Base-by-base conservation (phyloP, 2,888 invertebrate genomes). In the Boloria euphrosyne region DNA sequence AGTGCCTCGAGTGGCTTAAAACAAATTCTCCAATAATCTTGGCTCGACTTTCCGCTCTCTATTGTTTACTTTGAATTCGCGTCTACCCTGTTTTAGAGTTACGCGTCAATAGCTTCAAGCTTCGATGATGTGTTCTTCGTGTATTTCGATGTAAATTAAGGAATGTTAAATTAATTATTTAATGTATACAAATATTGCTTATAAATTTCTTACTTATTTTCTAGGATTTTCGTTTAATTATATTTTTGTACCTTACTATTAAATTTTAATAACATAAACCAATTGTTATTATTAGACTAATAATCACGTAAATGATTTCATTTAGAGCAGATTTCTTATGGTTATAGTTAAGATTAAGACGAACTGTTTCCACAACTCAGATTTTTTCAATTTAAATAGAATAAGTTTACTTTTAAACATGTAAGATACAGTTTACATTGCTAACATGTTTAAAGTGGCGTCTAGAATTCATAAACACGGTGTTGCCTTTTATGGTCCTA, bases 1-100 rank as follows among this genome's bases (percentile, higher is more conserved):
- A 85, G 80, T 77, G 82, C 82, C 84, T 88, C 84, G 83, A 92
- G 89, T 90, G 87, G 85, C 87, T 91, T 89, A 87, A 89, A 90
- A 91, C 90, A 91, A 92, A 92, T 91, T 91, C 89, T 85, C 82
- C 84, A 83, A 87, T 90, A 89, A 89, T 90, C 86, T 86, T 84
- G 82, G 81, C 82, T 81, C 80, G 83, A 83, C 85, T 87, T 86
- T 84, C 82, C 84, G 79, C 80, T 80, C 84, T 79, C 83, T 80
- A 85, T 82, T 90, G 86, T 89, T 90, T 90, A 84, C 85, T 80
- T 78, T 81, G 82, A 87, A 88, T 88, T 86, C 74, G 86, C 86
- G 86, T 85, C 85, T 82, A 79, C 78, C 81, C 80, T 7, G 80
- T 61, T 71, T 59, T 65, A 54, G 72, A 57, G 72, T 68, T 70